Base-by-base conservation (phyloP, 2,888 invertebrate genomes). In the Pseudoips prasinana region DNA sequence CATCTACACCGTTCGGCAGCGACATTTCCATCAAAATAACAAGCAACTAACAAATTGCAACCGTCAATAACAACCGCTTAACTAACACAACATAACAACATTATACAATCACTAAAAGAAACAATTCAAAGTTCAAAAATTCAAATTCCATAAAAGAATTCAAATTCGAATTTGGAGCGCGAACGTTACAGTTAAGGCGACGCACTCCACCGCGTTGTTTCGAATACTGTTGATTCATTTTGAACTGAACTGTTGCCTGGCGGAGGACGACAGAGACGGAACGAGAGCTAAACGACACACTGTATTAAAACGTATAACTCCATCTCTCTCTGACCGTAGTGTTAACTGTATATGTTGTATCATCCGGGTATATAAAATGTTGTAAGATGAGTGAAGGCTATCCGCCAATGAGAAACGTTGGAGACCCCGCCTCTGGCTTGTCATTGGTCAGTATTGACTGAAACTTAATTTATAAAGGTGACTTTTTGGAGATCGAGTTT, bases 1-100 rank as follows among this genome's bases (percentile, higher is more conserved):
- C 95, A 84, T 96, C 96, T 56, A 96, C 94, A 56, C 96, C 95
- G 80, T 93, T 93, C 57, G 95, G 95, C 52, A 96, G 88, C 76
- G 95, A 95, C 96, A 96, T 96, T 65, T 75, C 90, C 77, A 81
- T 82, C 22, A 46, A 55, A 35, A 35, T 25, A 42, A 52, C 54
- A 40, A 33, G 44, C 26, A 55, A 44, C 14, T 30, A 42, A 54
- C 43, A 36, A 39, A 34, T 37, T 22, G 47, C 34, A 31, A 33
- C 25, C 17, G 36, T 32, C 35, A 39, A 40, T 41, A 39, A 40
- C 44, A 55, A 29, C 20, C 38, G 34, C 38, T 30, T 37, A 38
- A 46, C 40, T 23, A 29, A 53, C 52, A 51, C 46, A 42, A 43
- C 34, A 3, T 20, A 20, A n/a, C 29, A 49, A 47, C 46, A 46